phyloP scores from a whole-genome alignment of 2,888 invertebrate genomes.

The Rambutsinella grinnellia region DNA sequence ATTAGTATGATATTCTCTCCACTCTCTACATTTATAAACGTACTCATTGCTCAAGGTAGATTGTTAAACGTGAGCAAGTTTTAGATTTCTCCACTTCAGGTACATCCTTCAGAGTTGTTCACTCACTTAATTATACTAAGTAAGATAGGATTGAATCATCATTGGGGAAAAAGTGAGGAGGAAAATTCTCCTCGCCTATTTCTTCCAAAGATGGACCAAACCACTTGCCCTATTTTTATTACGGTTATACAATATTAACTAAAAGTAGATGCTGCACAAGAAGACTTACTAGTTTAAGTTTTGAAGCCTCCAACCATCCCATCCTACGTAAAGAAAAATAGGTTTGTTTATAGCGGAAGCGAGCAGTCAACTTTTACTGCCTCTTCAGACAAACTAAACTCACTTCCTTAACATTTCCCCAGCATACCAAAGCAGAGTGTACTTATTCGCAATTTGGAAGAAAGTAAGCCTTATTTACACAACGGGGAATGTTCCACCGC shows the following conservation, averaged over 20 bases:
- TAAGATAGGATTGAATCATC: neutral
- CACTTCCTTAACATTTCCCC: slow-evolving; percentile 12
- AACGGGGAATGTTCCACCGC: neutral
- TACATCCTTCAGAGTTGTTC: neutral
- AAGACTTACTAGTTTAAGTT: too few species aligned
- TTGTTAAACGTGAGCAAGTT: too few species aligned
- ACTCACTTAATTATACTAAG: neutral
- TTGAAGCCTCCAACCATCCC: neutral
- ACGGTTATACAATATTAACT: neutral
- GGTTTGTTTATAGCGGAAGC: slow-evolving; percentile 31
- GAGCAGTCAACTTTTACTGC: slow-evolving; percentile 51
- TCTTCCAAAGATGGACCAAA: neutral
- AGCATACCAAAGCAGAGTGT: neutral
- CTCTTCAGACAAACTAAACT: slow-evolving; percentile 28
- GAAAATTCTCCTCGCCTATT: neutral
- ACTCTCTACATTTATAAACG: too few species aligned
- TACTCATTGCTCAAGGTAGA: too few species aligned
- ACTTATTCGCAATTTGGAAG: neutral
- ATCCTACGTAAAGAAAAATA: neutral
- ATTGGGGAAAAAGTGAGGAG: neutral
- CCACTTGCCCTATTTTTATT: neutral
- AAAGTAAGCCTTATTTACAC: neutral
- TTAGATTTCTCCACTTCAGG: too few species aligned
- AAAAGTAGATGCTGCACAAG: neutral
- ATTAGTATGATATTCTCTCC: too few species aligned